Base-by-base conservation (phyloP, 1,140 invertebrate species). In the Sycophaga agraensis region DNA sequence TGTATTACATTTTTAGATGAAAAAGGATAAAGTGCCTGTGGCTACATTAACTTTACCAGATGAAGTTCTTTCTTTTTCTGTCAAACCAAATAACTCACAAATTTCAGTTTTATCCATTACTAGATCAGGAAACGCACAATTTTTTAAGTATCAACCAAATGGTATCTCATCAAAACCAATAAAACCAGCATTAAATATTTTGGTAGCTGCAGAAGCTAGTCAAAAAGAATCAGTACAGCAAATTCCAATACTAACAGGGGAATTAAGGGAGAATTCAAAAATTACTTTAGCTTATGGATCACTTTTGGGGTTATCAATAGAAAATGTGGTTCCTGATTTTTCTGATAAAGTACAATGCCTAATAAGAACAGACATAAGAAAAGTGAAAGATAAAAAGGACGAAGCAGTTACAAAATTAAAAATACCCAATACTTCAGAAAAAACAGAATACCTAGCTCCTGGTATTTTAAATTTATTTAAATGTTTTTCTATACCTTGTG, bases 71-170 rank as follows among this genome's bases (percentile, higher is more conserved):
- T 73, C 73, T 11, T 49, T 80, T 42, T 85, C 72, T 63, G 73
- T 74, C 24, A 55, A 69, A 49, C n/a, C 67, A 11, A 53, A 42
- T 2, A 67, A 73, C 17, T 66, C 67, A 22, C 64, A 76, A 63
- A 59, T 78, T 9, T 49, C 63, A 64, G 73, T 72, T 68, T 70
- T 69, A 7, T 88, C 87, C 12, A 84, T 88, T 1, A 91, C 89
- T 1, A 84, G 86, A 65, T 89, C 84, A 73, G 92, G 92, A 14
- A 85, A 89, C 39, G 84, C 90, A 43, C 86, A 93, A 73, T 79
- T 92, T 34, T 94, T 91, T 77, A 84, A 88, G 65, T 87, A 90
- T 65, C 85, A 85, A 63, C 78, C 89, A 39, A 92, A 92, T 80
- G 88, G 89, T 83, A 88, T 76, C 51, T 81, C 82, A 58, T 73